Evolutionary conservation across 2,797 vertebrate genomes (phyloP).

Genomic region (Pitangus sulphuratus): DNA sequence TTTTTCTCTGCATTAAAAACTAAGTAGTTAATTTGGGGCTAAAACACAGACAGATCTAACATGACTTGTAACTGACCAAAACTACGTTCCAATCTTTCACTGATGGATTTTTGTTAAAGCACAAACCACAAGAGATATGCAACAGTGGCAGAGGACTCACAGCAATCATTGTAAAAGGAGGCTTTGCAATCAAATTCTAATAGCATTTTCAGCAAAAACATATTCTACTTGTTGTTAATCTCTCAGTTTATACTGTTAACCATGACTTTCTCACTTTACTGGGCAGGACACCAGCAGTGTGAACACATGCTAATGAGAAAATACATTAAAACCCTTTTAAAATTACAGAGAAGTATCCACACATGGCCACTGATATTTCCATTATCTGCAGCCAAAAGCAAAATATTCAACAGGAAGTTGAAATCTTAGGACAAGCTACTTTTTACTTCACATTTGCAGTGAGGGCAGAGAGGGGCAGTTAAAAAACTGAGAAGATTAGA

Average conservation of each 20-base stretch:
- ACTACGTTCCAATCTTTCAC: neutral
- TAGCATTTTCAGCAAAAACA: neutral
- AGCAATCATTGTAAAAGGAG: neutral
- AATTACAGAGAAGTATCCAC: neutral
- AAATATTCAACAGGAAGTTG: neutral
- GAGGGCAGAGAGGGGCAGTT: neutral
- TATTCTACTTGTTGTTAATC: neutral
- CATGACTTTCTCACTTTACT: neutral
- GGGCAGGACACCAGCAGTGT: neutral
- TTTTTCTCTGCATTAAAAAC: neutral
- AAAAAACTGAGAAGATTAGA: neutral
- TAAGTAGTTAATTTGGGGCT: neutral
- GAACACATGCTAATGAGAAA: neutral
- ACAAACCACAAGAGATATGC: neutral
- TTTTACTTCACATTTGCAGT: neutral
- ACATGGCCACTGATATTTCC: neutral
- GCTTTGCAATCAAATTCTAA: neutral
- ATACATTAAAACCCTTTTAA: neutral
- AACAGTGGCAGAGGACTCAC: neutral
- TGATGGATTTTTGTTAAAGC: slow-evolving; percentile 29
- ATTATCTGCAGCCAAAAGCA: neutral
- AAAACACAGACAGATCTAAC: neutral
- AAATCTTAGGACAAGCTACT: neutral
- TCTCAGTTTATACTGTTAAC: neutral
- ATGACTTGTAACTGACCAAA: neutral